These are phyloP conservation scores for Coendou prehensilis DNA, from an alignment of 2,797 vertebrate species.

Conservation along the genomic window DNA sequence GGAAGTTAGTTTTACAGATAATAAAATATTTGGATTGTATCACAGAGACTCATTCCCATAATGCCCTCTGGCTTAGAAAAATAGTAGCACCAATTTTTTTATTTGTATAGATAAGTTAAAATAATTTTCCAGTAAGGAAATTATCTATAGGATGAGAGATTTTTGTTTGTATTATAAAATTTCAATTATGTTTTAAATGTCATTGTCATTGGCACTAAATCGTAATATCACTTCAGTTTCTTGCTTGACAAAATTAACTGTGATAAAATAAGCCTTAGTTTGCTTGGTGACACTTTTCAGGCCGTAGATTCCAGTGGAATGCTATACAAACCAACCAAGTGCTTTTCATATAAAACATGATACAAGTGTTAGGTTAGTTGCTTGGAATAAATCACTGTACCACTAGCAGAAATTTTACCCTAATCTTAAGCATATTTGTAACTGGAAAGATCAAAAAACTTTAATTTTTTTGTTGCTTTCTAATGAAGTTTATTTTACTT, in stretches of 20 bases:
- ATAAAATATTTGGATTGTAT: slow-evolving; percentile 13
- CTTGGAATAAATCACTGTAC: neutral
- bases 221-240: neutral
- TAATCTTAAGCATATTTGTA: neutral
- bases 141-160: neutral
- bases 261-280: slow-evolving; percentile 44
- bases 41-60: neutral
- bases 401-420: neutral
- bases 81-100: neutral
- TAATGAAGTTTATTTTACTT: neutral
- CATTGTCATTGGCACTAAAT: slow-evolving; percentile 26
- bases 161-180: slow-evolving; percentile 46
- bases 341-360: neutral
- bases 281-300: neutral
- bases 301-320: neutral
- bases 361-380: neutral
- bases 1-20: slow-evolving; percentile 47
- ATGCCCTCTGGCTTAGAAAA: neutral
- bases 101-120: slow-evolving; percentile 11
- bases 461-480: neutral
- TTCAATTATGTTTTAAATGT: slow-evolving; percentile 61
- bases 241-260: slow-evolving; percentile 44
- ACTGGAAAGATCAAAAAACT: neutral
- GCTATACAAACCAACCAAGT: neutral
- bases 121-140: slow-evolving; percentile 62